These are phyloP conservation scores for Nyleta sp. DNA, from an alignment of 2,888 invertebrate genomes.

Conservation along the genomic window DNA sequence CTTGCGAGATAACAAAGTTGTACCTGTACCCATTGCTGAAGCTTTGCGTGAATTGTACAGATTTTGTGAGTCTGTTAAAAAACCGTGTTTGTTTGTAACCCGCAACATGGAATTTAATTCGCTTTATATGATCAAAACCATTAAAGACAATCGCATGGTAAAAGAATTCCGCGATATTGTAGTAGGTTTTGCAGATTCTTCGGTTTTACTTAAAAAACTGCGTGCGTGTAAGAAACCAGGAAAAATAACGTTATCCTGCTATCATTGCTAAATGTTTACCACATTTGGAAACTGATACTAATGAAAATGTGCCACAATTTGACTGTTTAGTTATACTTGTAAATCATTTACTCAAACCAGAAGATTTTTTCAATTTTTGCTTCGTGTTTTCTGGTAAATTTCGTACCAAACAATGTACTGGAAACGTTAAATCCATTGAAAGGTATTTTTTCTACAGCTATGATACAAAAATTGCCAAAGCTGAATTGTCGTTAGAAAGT, in stretches of 20 bases:
- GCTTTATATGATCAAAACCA: conserved; percentile 1
- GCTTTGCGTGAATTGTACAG: neutral
- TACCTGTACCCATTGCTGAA: conserved; percentile 2
- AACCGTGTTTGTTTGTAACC: conserved; percentile 12
- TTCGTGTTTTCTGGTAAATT: neutral
- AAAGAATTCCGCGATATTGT: neutral
- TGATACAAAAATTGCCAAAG: conserved; percentile 2
- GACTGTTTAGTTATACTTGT: neutral
- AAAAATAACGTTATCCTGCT: conserved; percentile 3
- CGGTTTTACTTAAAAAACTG: conserved; percentile 5
- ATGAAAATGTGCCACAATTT: neutral
- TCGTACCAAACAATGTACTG: neutral
- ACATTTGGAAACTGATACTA: neutral
- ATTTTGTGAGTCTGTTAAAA: conserved; percentile 1
- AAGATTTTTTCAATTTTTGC: neutral
- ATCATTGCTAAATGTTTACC: neutral
- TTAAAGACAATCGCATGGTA: conserved; percentile 10
- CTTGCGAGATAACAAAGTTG: neutral
- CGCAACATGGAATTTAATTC: conserved; percentile 11
- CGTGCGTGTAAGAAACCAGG: neutral
- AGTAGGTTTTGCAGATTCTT: conserved; percentile 1
- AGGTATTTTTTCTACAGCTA: neutral
- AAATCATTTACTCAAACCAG: neutral
- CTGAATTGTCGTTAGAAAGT: neutral
- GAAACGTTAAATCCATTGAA: neutral